Evolutionary conservation across 2,797 vertebrate species (phyloP).

Genomic region (Hemitrygon akajei): DNA sequence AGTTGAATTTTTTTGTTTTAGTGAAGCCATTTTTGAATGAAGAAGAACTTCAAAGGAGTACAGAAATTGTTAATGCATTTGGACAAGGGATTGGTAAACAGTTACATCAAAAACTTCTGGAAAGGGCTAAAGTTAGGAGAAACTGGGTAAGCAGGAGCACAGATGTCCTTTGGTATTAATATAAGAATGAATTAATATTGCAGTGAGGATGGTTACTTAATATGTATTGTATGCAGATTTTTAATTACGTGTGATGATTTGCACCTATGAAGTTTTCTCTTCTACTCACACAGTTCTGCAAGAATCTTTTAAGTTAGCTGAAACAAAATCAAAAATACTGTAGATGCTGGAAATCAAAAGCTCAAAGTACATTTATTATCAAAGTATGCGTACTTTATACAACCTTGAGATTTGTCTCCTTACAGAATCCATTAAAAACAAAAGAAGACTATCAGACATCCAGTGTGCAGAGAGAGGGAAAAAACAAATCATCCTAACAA

Average conservation of each 20-base stretch:
- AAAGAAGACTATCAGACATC: too few species aligned
- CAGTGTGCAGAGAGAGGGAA: too few species aligned
- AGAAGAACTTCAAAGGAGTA: constrained; percentile 70
- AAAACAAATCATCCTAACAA: too few species aligned
- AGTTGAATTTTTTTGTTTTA: constrained; percentile 45
- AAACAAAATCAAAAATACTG: not conserved
- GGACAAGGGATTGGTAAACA: constrained; percentile 71
- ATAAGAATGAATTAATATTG: not conserved
- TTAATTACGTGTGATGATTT: not conserved
- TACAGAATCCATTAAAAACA: too few species aligned
- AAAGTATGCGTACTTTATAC: too few species aligned
- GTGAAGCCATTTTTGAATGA: constrained; percentile 82
- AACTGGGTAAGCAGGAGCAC: constrained; percentile 74
- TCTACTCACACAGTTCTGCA: not conserved
- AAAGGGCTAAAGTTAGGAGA: constrained; percentile 71
- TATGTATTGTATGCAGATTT: not conserved
- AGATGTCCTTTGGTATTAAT: not conserved
- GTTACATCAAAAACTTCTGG: constrained; percentile 79
- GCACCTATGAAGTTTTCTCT: not conserved
- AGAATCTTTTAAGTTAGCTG: not conserved
- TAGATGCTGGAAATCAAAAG: too few species aligned
- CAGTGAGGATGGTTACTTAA: not conserved
- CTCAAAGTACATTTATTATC: too few species aligned
- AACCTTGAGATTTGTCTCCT: too few species aligned
- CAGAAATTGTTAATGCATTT: constrained; percentile 71